phyloP scores from a whole-genome alignment of 2,113 vertebrate species.

The Engystomops pustulosus region DNA sequence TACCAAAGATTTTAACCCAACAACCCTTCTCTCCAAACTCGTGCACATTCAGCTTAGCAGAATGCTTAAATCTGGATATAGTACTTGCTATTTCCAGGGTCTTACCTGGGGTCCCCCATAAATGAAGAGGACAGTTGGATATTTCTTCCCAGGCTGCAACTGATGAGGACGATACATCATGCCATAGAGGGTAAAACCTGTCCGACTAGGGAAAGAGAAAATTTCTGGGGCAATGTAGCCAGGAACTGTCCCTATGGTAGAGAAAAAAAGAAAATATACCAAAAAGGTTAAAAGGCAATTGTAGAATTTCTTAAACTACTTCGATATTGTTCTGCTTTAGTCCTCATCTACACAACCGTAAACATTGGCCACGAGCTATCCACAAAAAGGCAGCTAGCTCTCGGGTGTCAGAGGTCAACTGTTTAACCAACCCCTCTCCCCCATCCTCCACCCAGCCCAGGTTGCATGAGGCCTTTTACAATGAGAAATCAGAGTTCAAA shows the following conservation, averaged over 20 bases:
- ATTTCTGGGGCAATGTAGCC: constrained; percentile 81
- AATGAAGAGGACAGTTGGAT: constrained; percentile 81
- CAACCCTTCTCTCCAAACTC: background rate
- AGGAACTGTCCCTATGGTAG: constrained; percentile 74
- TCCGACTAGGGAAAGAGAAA: constrained; percentile 81
- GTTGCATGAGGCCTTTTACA: too few relatives aligned
- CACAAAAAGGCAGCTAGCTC: too few relatives aligned
- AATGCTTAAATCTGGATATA: background rate
- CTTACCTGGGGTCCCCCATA: constrained; percentile 83
- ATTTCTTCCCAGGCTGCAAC: constrained; percentile 81
- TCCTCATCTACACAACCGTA: too few relatives aligned
- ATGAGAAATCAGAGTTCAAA: too few relatives aligned
- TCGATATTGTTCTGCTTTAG: too few relatives aligned
- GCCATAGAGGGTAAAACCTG: constrained; percentile 78
- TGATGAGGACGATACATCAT: constrained; percentile 84
- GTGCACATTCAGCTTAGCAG: background rate
- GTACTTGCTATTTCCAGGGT: too few relatives aligned
- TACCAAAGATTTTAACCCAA: too few relatives aligned
- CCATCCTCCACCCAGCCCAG: too few relatives aligned
- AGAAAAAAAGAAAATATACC: background rate
- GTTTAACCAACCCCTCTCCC: too few relatives aligned
- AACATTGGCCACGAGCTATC: too few relatives aligned
- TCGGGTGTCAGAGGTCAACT: too few relatives aligned
- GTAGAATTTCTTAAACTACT: too few relatives aligned
- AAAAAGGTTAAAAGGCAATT: background rate